Percentiles rank a stretch among this genome's conserved stretches.
Conservation (phyloP, 2,113 vertebrate genomes). For the Dicentrarchus labrax region DNA sequence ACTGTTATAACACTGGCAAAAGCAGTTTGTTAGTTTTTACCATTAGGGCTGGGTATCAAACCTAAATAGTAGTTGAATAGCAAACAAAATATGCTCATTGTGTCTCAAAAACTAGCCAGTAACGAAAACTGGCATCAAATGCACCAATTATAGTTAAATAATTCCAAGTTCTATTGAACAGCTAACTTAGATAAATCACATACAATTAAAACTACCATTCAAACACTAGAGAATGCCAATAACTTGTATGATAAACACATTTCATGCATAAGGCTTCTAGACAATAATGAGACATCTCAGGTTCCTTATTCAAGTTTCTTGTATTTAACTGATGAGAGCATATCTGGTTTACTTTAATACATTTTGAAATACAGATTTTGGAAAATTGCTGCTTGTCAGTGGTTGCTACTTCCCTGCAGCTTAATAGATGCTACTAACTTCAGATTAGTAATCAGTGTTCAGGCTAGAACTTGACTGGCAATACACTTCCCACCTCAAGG, state of each 20-base stretch:
- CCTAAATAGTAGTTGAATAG: background rate
- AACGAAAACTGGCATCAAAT: background rate
- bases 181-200: background rate
- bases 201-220: background rate
- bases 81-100: background rate
- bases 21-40: background rate
- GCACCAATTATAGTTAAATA: background rate
- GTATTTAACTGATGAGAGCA: background rate
- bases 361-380: background rate
- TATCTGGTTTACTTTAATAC: background rate
- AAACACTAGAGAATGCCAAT: constrained; percentile 5
- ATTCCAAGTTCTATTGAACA: background rate
- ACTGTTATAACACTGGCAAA: background rate
- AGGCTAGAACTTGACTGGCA: background rate
- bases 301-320: background rate
- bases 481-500: background rate
- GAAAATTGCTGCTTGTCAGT: background rate
- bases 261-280: background rate
- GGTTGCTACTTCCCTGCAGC: background rate
- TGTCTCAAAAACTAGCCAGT: background rate
- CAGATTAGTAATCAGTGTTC: background rate
- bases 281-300: background rate
- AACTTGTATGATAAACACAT: background rate
- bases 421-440: constrained; percentile 5
- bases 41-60: too few species aligned